Percentiles rank a stretch among this genome's conserved stretches.
phyloP scores from a whole-genome alignment of 2,113 vertebrate species.

The Scopus umbretta region DNA sequence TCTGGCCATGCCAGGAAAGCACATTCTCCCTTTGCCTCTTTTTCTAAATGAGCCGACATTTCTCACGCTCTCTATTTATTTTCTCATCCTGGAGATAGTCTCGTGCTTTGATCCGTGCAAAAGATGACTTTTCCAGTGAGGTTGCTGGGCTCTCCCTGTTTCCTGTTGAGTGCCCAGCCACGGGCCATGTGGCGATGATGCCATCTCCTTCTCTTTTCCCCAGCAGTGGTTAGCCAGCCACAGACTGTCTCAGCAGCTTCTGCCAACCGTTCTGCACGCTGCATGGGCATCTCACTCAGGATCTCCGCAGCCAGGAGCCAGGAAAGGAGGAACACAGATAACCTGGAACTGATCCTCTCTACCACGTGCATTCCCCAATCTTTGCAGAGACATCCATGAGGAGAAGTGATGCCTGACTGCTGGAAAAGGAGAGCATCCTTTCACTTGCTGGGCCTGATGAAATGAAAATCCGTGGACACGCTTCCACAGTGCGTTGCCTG shows the following conservation, averaged over 20 bases:
- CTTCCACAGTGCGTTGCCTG: neutral
- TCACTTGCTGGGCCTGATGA: neutral
- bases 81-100: neutral
- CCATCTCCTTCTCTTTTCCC: neutral
- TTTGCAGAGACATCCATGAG: neutral
- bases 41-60: neutral
- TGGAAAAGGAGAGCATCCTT: neutral
- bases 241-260: neutral
- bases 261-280: neutral
- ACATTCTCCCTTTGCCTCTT: neutral
- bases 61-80: neutral
- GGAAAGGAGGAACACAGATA: neutral
- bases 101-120: neutral
- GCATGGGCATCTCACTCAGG: rapidly evolving
- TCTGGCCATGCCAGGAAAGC: neutral
- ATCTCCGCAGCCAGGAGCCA: neutral
- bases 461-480: rapidly evolving
- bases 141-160: neutral
- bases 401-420: neutral
- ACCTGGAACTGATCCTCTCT: neutral
- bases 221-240: neutral
- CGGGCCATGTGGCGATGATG: neutral
- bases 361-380: rapidly evolving
- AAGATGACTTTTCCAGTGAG: neutral
- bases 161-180: neutral